Evolutionary conservation across 2,113 vertebrate species (phyloP).

Genomic region (Heteronetta atricapilla): DNA sequence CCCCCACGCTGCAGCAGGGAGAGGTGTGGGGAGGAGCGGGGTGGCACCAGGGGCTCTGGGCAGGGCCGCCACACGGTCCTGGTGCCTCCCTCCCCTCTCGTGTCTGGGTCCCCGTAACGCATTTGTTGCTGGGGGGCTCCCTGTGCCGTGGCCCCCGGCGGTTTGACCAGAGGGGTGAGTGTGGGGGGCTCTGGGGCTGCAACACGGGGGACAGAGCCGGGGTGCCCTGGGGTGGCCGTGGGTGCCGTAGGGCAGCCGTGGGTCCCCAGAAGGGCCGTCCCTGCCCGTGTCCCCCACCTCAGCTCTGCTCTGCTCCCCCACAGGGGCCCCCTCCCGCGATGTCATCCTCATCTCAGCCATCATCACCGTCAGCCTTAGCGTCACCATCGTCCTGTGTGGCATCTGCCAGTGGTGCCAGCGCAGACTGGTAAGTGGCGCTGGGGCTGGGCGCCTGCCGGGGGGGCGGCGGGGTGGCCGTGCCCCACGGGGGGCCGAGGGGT

Average conservation of each 20-base stretch:
- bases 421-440: slow-evolving; percentile 89
- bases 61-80: background rate
- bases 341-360: slow-evolving; percentile 96
- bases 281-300: background rate
- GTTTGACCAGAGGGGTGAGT: too few relatives aligned
- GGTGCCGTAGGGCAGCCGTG: background rate
- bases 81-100: background rate
- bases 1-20: background rate
- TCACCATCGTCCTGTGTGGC: slow-evolving; percentile 95
- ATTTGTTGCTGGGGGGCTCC: too few relatives aligned
- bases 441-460: background rate
- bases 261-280: background rate
- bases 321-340: slow-evolving; percentile 88
- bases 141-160: too few relatives aligned
- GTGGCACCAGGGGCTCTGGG: too few relatives aligned
- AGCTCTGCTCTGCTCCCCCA: slow-evolving; percentile 34
- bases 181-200: too few relatives aligned
- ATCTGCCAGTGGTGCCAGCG: slow-evolving; percentile 99
- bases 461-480: background rate
- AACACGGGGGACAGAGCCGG: too few relatives aligned
- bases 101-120: background rate
- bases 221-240: too few relatives aligned
- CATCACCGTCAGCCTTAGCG: slow-evolving; percentile 95
- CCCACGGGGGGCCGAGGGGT: too few relatives aligned
- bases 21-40: too few relatives aligned